Evolutionary conservation across 2,113 vertebrate genomes (phyloP), one percentile per base, ranked within the genome.

Genomic region (Rattus rattus): DNA sequence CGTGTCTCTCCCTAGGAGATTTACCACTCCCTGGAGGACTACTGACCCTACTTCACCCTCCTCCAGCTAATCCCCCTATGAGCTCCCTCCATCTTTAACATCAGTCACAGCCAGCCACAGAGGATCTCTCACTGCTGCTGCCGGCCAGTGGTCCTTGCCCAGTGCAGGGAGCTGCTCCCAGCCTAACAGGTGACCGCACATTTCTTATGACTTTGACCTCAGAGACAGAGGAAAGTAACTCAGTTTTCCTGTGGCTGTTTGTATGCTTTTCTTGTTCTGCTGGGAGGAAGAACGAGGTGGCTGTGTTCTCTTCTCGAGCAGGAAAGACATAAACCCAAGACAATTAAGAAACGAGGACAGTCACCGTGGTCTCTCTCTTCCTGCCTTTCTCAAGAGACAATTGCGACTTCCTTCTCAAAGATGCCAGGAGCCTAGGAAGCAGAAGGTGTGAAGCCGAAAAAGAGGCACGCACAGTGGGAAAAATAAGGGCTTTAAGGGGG

Each of bases 101-200:
- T 26, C 7, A 63, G 84, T 16, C 10, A 0, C 5, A 12, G 76
- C 59, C 65, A 72, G 56, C 4, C 12, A 0, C 5, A 39, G 49
- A 86, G 52, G 61, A 26, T 30, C 61, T 10, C 4, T 28, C 0
- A 2, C 36, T 28, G 52, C 36, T 28, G 52, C 81, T 26, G 67
- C 28, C 77, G 2, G n/a, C 7, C 39, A 61, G 63, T 63, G 30
- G 16, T 11, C 17, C 16, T n/a, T 28, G 43, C 14, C 59, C 39
- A 39, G 10, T 14, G 24, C 39, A 81, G 49, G 6, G 61, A 75
- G 67, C 36, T 13, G 36, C 36, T 7, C 39, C 16, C 10, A 49
- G 22, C 14, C 5, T 69, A 73, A 70, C 24, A 49, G 54, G n/a
- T 47, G 72, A 65, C 65, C 13, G 9, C 73, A 70, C 6, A 2